A percentile compares a stretch with the other conserved stretches of the same genome.
Conservation (phyloP, 2,888 invertebrate species). For the Candidula unifasciata region DNA sequence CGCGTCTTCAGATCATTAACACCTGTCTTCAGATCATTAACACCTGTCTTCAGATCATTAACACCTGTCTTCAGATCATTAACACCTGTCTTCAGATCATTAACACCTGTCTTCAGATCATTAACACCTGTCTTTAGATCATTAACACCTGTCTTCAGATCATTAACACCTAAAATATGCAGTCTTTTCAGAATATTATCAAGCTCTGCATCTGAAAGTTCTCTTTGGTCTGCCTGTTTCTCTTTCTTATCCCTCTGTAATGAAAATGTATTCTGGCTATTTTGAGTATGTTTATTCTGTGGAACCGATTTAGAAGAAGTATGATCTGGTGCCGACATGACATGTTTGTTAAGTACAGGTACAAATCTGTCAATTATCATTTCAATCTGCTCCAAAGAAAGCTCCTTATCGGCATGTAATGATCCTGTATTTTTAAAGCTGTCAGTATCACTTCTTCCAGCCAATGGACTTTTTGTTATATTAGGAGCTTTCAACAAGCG, state of each 20-base stretch:
- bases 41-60: background rate
- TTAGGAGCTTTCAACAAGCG: background rate
- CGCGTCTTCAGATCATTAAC: background rate
- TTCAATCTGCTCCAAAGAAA: slow-evolving; percentile 16
- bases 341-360: background rate
- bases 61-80: no score
- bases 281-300: background rate
- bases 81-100: background rate
- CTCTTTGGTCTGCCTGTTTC: background rate
- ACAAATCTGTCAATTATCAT: background rate
- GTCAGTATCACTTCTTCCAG: background rate
- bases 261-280: background rate
- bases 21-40: background rate
- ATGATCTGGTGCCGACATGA: background rate
- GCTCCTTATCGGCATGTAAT: background rate
- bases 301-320: background rate
- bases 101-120: no score
- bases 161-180: background rate
- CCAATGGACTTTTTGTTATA: background rate
- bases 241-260: background rate
- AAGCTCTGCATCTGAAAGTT: background rate
- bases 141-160: background rate
- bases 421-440: background rate
- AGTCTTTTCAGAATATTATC: background rate
- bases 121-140: background rate